Percentiles rank a stretch among this genome's conserved stretches.
phyloP scores from a whole-genome alignment of 2,888 invertebrate species.

The Dendrolimus houi region DNA sequence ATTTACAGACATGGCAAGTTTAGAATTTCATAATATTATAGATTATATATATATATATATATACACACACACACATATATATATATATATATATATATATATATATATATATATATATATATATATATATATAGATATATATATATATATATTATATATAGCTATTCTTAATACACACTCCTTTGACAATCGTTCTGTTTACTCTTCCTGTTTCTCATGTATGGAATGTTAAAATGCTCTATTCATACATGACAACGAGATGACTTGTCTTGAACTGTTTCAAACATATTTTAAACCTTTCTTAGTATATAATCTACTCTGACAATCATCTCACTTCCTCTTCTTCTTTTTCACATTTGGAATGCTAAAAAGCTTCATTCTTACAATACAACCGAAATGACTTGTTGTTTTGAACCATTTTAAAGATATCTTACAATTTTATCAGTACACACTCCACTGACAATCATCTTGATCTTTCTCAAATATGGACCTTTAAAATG shows the following conservation, averaged over 20 bases:
- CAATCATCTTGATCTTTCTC: conserved; percentile 2
- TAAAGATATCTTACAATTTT: conserved; percentile 4
- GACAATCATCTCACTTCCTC: background rate
- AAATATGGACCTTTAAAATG: background rate
- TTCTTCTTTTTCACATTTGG: conserved; percentile 6
- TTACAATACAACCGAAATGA: conserved; percentile 5
- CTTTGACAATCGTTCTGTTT: background rate
- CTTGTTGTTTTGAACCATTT: conserved; percentile 8
- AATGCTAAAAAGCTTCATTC: conserved; percentile 7
- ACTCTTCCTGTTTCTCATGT: conserved; percentile 7
- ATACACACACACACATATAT: too few species aligned
- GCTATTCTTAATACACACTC: background rate
- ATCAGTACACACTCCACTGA: too few species aligned
- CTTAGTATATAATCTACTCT: background rate
- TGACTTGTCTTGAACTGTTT: conserved; percentile 7
- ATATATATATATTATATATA: too few species aligned
- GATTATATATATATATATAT: too few species aligned
- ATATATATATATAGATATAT: too few species aligned
- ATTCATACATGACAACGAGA: conserved; percentile 6
- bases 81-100: too few species aligned
- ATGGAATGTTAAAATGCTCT: conserved; percentile 8
- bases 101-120: too few species aligned
- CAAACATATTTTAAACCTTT: conserved; percentile 1
- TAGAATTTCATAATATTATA: too few species aligned
- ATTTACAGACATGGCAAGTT: too few species aligned